phyloP scores from a whole-genome alignment of 2,888 invertebrate species.

The Minunthozetes semirufus region DNA sequence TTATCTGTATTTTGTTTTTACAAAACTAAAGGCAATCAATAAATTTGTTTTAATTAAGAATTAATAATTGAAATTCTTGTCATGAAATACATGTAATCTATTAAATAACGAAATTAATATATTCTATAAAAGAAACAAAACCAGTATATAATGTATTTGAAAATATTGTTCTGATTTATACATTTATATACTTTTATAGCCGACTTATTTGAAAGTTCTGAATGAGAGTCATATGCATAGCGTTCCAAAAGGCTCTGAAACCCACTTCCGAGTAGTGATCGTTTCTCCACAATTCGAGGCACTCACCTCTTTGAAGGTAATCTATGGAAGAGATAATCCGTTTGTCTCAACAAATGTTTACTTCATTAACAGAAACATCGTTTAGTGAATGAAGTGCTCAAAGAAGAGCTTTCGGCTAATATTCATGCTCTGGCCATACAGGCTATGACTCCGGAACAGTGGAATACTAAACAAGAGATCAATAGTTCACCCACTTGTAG shows the following conservation, averaged over 20 bases:
- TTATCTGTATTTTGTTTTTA: too few species aligned
- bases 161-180: neutral
- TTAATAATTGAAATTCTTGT: too few species aligned
- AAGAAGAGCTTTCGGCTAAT: constrained; percentile 12
- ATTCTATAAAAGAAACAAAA: too few species aligned
- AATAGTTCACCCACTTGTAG: constrained; percentile 31
- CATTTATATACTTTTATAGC: neutral
- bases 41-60: too few species aligned
- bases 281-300: constrained; percentile 33
- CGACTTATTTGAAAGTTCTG: constrained; percentile 13
- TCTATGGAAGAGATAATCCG: neutral
- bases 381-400: constrained; percentile 26
- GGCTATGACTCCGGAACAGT: constrained; percentile 32
- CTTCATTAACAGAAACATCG: constrained; percentile 34
- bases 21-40: too few species aligned
- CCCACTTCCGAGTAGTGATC: constrained; percentile 36
- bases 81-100: too few species aligned
- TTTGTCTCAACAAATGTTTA: neutral
- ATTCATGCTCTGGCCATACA: constrained; percentile 36
- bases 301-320: constrained; percentile 28
- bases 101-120: too few species aligned
- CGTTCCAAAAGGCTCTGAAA: constrained; percentile 34
- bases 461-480: constrained; percentile 4
- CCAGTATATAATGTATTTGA: too few species aligned
- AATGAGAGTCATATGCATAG: constrained; percentile 37